Percentiles rank a stretch among this genome's conserved stretches.
Conservation (phyloP, 2,113 vertebrate species). For the Physeter macrocephalus region DNA sequence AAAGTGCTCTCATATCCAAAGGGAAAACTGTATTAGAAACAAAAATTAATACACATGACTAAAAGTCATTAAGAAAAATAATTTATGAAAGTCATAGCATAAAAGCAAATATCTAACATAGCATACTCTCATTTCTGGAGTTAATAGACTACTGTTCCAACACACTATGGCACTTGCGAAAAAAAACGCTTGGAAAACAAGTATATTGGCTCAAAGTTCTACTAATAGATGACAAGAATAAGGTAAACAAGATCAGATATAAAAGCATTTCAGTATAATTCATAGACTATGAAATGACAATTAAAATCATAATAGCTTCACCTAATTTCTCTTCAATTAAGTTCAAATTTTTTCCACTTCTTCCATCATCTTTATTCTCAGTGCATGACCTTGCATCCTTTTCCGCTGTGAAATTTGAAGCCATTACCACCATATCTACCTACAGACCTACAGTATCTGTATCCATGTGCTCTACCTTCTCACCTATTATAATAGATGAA, state of each 20-base stretch:
- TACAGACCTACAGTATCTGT: rapidly evolving
- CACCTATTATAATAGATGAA: neutral
- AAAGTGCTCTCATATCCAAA: neutral
- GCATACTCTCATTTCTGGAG: neutral
- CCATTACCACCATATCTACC: rapidly evolving
- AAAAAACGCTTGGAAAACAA: neutral
- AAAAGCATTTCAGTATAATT: neutral
- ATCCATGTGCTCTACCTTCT: rapidly evolving
- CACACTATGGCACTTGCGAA: neutral
- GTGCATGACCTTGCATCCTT: neutral
- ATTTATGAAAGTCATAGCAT: neutral
- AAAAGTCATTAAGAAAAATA: neutral
- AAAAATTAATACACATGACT: conserved; percentile 10
- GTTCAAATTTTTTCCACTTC: neutral
- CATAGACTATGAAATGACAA: neutral
- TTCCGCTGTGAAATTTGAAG: neutral
- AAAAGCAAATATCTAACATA: neutral
- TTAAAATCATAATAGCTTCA: neutral
- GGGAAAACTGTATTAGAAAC: neutral
- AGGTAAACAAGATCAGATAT: neutral
- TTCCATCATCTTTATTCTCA: neutral
- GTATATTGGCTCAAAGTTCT: neutral
- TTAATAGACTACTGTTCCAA: neutral
- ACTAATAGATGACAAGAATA: neutral
- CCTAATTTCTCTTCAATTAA: neutral